Evolutionary conservation across 2,888 invertebrate species (phyloP).

Genomic region (Ochropleura leucogaster): DNA sequence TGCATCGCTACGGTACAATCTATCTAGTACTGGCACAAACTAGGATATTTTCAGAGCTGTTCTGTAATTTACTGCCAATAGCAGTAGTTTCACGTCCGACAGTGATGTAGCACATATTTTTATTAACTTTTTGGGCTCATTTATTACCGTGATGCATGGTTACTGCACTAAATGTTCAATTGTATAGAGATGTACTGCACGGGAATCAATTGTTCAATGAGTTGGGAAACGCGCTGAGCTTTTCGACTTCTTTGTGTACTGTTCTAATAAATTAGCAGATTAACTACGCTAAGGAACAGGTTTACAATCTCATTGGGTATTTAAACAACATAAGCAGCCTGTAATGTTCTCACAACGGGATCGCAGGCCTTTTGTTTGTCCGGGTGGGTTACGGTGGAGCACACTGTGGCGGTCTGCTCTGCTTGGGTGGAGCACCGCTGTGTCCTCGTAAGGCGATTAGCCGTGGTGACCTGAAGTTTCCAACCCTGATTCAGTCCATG

Average conservation of each 20-base stretch:
- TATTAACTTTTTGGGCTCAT: constrained; percentile 52
- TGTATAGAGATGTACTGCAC: constrained; percentile 19
- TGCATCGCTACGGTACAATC: constrained; percentile 6
- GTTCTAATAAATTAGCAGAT: neutral
- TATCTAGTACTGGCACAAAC: constrained; percentile 26
- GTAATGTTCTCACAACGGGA: neutral
- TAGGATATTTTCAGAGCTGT: constrained; percentile 10
- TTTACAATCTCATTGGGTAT: neutral
- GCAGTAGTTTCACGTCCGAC: constrained; percentile 21
- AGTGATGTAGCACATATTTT: constrained; percentile 48
- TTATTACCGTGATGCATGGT: constrained; percentile 48
- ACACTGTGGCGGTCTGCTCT: too few species aligned
- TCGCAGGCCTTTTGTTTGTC: neutral
- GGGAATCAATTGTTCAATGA: constrained; percentile 25
- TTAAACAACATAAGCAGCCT: neutral
- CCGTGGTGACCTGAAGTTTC: too few species aligned
- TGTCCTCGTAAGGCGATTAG: too few species aligned
- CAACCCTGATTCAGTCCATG: too few species aligned
- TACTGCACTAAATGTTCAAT: constrained; percentile 19
- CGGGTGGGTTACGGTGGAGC: too few species aligned
- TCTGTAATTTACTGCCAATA: constrained; percentile 13
- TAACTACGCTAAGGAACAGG: neutral
- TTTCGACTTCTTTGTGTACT: neutral
- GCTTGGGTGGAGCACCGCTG: too few species aligned
- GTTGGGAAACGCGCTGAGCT: neutral